Conservation (phyloP, 1,140 invertebrate genomes). For the Drosophila hydei region DNA sequence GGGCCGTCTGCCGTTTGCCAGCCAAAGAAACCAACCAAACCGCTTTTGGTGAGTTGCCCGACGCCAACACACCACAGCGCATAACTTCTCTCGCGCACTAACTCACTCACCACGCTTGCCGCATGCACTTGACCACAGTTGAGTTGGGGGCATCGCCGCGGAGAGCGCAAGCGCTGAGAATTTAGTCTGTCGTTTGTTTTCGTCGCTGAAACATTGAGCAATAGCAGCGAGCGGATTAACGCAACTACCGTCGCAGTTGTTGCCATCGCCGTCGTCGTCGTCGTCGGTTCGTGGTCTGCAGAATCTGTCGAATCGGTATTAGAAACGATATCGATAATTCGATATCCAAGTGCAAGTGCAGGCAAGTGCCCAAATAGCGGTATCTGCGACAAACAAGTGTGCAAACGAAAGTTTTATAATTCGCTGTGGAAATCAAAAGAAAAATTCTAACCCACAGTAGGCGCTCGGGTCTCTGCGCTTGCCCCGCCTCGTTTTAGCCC, state of each 20-base stretch:
- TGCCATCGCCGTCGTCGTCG: slow-evolving; percentile 43
- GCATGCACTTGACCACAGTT: slow-evolving; percentile 57
- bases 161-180: slow-evolving; percentile 31
- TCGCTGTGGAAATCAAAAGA: slow-evolving; percentile 1
- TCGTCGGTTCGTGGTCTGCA: slow-evolving; percentile 16
- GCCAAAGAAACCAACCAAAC: slow-evolving; percentile 64
- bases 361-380: slow-evolving; percentile 29
- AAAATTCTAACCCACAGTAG: slow-evolving; percentile 23
- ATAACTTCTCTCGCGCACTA: neutral
- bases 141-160: slow-evolving; percentile 21
- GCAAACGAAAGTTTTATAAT: slow-evolving; percentile 11
- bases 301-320: slow-evolving; percentile 19
- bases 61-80: slow-evolving; percentile 40
- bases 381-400: slow-evolving; percentile 43
- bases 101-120: slow-evolving; percentile 24
- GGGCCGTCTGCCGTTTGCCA: slow-evolving; percentile 4
- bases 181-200: slow-evolving; percentile 77
- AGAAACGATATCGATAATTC: slow-evolving; percentile 13
- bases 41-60: slow-evolving; percentile 55
- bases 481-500: neutral
- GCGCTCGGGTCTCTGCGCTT: neutral
- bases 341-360: slow-evolving; percentile 24
- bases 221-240: slow-evolving; percentile 60
- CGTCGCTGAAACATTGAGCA: slow-evolving; percentile 70
- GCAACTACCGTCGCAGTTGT: slow-evolving; percentile 53